Evolutionary conservation across 2,113 vertebrate genomes (phyloP).

Genomic region (Xerus inauris): DNA sequence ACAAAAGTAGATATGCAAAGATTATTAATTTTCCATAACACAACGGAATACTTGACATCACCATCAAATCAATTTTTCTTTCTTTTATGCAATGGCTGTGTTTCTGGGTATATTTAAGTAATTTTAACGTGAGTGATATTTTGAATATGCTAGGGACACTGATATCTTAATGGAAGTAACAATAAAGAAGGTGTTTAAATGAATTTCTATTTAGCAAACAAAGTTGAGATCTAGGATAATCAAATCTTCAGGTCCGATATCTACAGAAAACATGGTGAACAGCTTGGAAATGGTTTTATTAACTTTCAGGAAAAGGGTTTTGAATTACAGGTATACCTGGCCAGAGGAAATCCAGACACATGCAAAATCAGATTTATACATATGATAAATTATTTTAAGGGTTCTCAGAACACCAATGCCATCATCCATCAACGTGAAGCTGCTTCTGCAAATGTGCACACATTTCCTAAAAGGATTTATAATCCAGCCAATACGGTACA

Average conservation of each 20-base stretch:
- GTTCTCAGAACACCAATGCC: constrained; percentile 64
- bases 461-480: constrained; percentile 87
- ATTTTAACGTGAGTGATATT: constrained; percentile 11
- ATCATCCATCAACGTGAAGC: constrained; percentile 68
- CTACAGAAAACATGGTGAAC: neutral
- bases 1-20: neutral
- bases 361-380: constrained; percentile 74
- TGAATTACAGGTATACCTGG: constrained; percentile 62
- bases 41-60: neutral
- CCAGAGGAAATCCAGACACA: constrained; percentile 53
- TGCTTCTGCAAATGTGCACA: constrained; percentile 76
- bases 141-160: neutral
- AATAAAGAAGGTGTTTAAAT: neutral
- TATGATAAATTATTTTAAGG: constrained; percentile 77
- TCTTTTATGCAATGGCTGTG: neutral
- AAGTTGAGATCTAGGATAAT: neutral
- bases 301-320: constrained; percentile 18
- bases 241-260: neutral
- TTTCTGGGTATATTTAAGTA: constrained; percentile 10
- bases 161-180: neutral
- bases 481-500: constrained; percentile 89
- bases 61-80: neutral
- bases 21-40: neutral
- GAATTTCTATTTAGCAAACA: constrained; percentile 35
- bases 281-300: constrained; percentile 15